A percentile compares a stretch with the other conserved stretches of the same genome.
Evolutionary conservation across 2,797 vertebrate genomes (phyloP).

Genomic region (Pseudomugil gertrudae): DNA sequence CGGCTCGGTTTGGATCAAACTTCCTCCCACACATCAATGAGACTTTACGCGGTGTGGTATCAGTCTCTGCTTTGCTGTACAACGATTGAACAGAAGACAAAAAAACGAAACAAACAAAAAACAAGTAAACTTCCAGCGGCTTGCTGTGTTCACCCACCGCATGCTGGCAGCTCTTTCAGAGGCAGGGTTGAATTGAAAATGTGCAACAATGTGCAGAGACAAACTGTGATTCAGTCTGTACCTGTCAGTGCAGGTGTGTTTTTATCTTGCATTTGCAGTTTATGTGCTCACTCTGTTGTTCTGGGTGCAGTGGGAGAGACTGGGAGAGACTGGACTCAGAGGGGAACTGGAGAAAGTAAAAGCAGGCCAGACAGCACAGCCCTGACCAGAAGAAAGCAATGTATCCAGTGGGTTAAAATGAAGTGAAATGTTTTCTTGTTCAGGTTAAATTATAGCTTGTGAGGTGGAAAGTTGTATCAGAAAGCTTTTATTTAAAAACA

Average conservation of each 20-base stretch:
- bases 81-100: constrained; percentile 21
- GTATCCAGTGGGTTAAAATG: neutral
- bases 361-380: constrained; percentile 13
- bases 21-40: constrained; percentile 17
- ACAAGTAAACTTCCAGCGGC: constrained; percentile 39
- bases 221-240: constrained; percentile 17
- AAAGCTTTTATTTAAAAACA: constrained; percentile 42
- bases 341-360: constrained; percentile 25
- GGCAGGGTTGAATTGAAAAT: constrained; percentile 13
- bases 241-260: constrained; percentile 37
- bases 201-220: constrained; percentile 20
- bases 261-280: constrained; percentile 23
- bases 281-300: constrained; percentile 23
- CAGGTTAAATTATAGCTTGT: constrained; percentile 40
- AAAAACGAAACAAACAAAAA: neutral
- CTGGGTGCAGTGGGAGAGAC: constrained; percentile 6
- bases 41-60: constrained; percentile 15
- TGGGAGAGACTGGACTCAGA: constrained; percentile 3
- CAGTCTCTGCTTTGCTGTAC: constrained; percentile 28
- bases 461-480: constrained; percentile 40
- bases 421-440: neutral
- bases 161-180: constrained; percentile 31
- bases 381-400: constrained; percentile 28
- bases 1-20: constrained; percentile 5
- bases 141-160: constrained; percentile 21